Evolutionary conservation across 2,888 invertebrate genomes (phyloP).

Genomic region (Bedellia somnulentella): DNA sequence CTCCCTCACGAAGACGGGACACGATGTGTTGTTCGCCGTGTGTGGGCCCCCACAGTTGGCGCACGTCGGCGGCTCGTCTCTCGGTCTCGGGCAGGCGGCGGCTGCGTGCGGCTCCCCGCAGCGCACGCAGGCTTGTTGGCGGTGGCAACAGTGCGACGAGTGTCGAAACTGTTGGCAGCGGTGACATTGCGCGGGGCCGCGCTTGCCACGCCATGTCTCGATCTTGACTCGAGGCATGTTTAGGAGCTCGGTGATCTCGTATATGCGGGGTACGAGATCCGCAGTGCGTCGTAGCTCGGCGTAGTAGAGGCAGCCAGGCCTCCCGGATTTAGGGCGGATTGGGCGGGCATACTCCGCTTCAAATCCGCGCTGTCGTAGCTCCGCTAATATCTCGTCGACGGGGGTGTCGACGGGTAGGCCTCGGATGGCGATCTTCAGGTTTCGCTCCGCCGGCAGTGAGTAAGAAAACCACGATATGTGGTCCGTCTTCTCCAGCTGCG

Average conservation of each 20-base stretch:
- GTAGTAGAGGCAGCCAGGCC: constrained; percentile 4
- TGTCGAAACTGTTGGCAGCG: constrained; percentile 1
- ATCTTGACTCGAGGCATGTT: constrained; percentile 1
- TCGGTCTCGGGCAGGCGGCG: not conserved
- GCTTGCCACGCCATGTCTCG: not conserved
- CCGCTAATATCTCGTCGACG: not conserved
- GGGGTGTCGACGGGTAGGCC: constrained; percentile 2
- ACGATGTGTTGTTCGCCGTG: not conserved
- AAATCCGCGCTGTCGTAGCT: not conserved
- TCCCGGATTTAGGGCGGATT: constrained; percentile 9
- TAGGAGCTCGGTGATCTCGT: not conserved
- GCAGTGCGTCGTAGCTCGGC: not conserved
- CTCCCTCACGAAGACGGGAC: not conserved
- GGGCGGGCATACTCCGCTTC: not conserved
- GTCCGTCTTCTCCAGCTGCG: not conserved
- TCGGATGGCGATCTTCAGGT: constrained; percentile 1
- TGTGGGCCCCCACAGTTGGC: not conserved
- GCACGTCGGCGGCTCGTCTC: not conserved
- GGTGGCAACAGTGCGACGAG: not conserved
- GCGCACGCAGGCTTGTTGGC: not conserved
- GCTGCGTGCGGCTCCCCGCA: not conserved
- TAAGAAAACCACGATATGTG: not conserved
- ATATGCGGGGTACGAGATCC: not conserved
- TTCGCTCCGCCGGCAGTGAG: not conserved
- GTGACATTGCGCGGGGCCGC: constrained; percentile 1